These are phyloP conservation scores for Cynopterus brachyotis DNA, from an alignment of 2,113 vertebrate species.

Conservation along the genomic window DNA sequence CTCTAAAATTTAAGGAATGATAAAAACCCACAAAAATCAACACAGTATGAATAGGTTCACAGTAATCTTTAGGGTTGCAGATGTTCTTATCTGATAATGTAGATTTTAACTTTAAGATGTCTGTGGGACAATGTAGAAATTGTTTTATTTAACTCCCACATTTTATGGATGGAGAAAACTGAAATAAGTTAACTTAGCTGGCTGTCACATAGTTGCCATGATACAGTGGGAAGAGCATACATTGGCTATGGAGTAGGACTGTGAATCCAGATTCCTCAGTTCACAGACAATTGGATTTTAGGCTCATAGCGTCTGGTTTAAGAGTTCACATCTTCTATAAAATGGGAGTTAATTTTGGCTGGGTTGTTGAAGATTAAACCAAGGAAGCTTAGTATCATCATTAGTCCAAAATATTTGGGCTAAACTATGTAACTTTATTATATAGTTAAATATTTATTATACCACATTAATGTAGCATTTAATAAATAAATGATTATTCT, in stretches of 20 bases:
- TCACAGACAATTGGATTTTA: neutral
- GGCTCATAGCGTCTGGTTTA: neutral
- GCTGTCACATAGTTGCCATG: neutral
- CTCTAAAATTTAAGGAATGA: neutral
- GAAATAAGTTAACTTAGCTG: neutral
- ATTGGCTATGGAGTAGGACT: neutral
- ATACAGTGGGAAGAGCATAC: neutral
- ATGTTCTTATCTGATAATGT: neutral
- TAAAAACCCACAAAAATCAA: neutral
- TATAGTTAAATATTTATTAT: neutral
- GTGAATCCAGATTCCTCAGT: neutral
- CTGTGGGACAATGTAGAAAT: neutral
- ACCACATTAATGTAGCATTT: neutral
- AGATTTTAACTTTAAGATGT: neutral
- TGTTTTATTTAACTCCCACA: neutral
- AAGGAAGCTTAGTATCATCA: neutral
- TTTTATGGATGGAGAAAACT: neutral
- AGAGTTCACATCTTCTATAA: neutral
- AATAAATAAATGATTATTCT: neutral
- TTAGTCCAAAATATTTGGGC: neutral
- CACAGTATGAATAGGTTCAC: neutral
- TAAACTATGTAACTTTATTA: neutral
- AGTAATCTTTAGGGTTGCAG: neutral
- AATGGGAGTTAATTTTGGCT: neutral
- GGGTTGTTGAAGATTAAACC: neutral